Base-by-base conservation (phyloP, 2,888 invertebrate species). In the Penaeus monodon region DNA sequence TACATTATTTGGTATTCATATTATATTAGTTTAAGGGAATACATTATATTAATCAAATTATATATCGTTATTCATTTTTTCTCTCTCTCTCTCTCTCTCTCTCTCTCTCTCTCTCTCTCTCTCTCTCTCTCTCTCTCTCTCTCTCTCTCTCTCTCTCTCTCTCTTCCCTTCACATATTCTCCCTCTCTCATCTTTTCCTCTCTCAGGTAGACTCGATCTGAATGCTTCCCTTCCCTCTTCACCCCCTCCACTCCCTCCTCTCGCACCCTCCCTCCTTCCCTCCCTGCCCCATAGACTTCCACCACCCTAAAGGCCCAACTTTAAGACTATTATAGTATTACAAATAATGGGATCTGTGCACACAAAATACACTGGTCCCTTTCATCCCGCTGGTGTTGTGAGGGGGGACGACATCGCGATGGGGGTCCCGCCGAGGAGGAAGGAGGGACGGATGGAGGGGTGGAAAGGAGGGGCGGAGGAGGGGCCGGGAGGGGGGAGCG, bases 341-440 rank as follows among this genome's bases (percentile, higher is more conserved):
- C 82, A 88, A 88, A 88, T 88, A 88, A 88, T 88, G 85, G 88
- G 88, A 88, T 88, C 88, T 88, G 81, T 88, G 85, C 81, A 85
- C 85, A 81, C 88, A 77, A 85, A 85, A 85, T 88, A 85, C 88
- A 77, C 77, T 77, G 85, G 80, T 88, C 70, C 88, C 85, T 81
- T 88, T 81, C 84, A 85, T 81, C 44, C 68, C 81, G 81, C 81
- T 86, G 68, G 77, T 86, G 57, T 86, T 86, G 86, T 86, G 76
- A 24, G 81, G 29, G 65, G 64, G 24, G 49, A 27, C 44, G 44
- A 49, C 29, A 64, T 38, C 85, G 65, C 85, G 63, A 27, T 73
- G 78, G 84, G 83, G 77, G 84, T 29, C 33, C 44, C 1, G 29
- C 2, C 64, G 65, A 73, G 63, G 65, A 6, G 12, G 49, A 17